Evolutionary conservation across 1,140 invertebrate genomes (phyloP).

Genomic region (Phocides pigmalion): DNA sequence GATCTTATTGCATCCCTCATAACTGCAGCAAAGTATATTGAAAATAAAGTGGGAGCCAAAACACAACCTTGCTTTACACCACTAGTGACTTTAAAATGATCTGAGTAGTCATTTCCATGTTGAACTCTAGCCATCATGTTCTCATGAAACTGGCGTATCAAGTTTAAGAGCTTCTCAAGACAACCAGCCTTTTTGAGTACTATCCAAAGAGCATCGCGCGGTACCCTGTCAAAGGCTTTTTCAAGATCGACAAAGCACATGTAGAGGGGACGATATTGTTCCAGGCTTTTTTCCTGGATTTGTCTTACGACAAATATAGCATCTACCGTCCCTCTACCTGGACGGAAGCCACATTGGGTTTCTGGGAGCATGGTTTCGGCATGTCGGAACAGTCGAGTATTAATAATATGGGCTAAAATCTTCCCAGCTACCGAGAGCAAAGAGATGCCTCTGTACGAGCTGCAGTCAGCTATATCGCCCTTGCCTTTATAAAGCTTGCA

Average conservation of each 20-base stretch:
- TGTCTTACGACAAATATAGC: not conserved
- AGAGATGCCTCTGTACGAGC: constrained; percentile 20
- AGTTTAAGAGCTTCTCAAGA: constrained; percentile 35
- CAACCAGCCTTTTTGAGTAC: constrained; percentile 32
- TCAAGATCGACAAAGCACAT: not conserved
- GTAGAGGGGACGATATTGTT: not conserved
- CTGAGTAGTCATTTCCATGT: constrained; percentile 22
- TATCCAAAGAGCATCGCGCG: constrained; percentile 35
- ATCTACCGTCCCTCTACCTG: constrained; percentile 28
- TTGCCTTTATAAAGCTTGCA: constrained; percentile 44
- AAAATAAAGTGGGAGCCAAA: not conserved
- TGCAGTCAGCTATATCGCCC: constrained; percentile 39
- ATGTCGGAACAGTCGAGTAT: constrained; percentile 12
- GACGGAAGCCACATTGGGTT: constrained; percentile 30
- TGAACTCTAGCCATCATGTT: constrained; percentile 34
- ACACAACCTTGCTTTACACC: not conserved
- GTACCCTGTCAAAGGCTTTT: constrained; percentile 9
- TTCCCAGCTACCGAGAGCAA: constrained; percentile 40
- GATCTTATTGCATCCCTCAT: too few species aligned
- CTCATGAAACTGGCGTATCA: constrained; percentile 37
- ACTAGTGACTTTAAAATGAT: not conserved
- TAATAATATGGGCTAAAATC: constrained; percentile 38
- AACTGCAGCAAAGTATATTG: too few species aligned
- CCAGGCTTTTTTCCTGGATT: not conserved
- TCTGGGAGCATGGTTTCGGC: constrained; percentile 31